Percentiles rank a stretch among this genome's conserved stretches.
phyloP scores from a whole-genome alignment of 2,113 vertebrate genomes.

The Rhea americana region DNA sequence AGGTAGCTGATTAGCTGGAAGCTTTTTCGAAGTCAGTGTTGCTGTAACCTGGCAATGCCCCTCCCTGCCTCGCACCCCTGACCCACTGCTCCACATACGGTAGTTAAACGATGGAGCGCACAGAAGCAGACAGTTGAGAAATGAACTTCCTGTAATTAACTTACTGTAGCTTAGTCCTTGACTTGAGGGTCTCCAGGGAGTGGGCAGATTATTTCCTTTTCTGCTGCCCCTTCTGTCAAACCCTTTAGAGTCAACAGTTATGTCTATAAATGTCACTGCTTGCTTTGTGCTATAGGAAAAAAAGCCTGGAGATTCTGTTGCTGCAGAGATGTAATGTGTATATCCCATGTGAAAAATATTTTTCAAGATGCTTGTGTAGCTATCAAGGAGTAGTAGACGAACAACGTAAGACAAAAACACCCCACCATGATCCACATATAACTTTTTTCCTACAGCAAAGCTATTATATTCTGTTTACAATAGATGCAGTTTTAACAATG shows the following conservation, averaged over 20 bases:
- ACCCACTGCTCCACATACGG: background rate
- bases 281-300: background rate
- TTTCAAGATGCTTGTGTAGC: background rate
- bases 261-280: conserved; percentile 13
- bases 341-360: background rate
- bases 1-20: conserved; percentile 38
- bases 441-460: conserved; percentile 41
- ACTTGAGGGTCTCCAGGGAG: conserved; percentile 24
- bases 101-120: background rate
- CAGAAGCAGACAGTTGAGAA: conserved; percentile 28
- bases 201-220: conserved; percentile 34
- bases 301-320: background rate
- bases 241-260: conserved; percentile 38
- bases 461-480: conserved; percentile 74
- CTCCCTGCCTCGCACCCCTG: conserved; percentile 18
- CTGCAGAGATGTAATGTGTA: background rate
- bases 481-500: conserved; percentile 86
- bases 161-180: conserved; percentile 54
- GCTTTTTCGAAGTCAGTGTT: background rate
- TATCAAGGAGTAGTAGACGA: conserved; percentile 45
- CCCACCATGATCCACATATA: background rate
- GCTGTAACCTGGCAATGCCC: conserved; percentile 5
- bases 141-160: conserved; percentile 57
- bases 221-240: conserved; percentile 20
- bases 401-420: conserved; percentile 27